Evolutionary conservation across 2,113 vertebrate species (phyloP).

Genomic region (Lophotis ruficrista): DNA sequence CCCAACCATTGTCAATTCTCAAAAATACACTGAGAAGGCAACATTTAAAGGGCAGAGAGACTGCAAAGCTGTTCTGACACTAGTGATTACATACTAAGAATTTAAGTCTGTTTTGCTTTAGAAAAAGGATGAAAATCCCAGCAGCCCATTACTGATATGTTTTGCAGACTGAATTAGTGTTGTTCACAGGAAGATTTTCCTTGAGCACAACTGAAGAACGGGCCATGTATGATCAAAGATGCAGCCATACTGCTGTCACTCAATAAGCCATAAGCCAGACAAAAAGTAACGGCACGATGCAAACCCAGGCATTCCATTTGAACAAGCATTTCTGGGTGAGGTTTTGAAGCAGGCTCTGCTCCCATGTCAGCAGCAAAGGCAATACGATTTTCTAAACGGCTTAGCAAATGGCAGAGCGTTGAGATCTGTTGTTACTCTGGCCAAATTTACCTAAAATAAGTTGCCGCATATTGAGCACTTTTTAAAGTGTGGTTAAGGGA

Average conservation of each 20-base stretch:
- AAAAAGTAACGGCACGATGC: neutral
- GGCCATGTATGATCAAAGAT: neutral
- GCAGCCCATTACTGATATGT: neutral
- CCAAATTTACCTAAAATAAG: neutral
- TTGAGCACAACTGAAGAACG: neutral
- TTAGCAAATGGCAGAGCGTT: neutral
- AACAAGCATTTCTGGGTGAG: neutral
- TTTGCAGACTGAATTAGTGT: neutral
- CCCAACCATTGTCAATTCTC: neutral
- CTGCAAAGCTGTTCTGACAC: neutral
- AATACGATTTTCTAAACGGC: neutral
- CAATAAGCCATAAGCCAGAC: neutral
- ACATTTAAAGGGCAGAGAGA: neutral
- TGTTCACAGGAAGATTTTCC: neutral
- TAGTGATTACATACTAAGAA: neutral
- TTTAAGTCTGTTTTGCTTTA: neutral
- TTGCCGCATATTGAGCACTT: neutral
- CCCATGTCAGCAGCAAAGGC: neutral
- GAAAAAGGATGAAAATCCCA: neutral
- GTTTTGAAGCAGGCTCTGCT: neutral
- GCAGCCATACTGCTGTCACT: neutral
- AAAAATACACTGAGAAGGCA: neutral
- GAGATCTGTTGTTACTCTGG: neutral
- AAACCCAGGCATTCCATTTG: neutral
- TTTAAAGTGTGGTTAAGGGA: neutral